phyloP scores from a whole-genome alignment of 2,113 vertebrate genomes.

The Phylloscopus whistleri region DNA sequence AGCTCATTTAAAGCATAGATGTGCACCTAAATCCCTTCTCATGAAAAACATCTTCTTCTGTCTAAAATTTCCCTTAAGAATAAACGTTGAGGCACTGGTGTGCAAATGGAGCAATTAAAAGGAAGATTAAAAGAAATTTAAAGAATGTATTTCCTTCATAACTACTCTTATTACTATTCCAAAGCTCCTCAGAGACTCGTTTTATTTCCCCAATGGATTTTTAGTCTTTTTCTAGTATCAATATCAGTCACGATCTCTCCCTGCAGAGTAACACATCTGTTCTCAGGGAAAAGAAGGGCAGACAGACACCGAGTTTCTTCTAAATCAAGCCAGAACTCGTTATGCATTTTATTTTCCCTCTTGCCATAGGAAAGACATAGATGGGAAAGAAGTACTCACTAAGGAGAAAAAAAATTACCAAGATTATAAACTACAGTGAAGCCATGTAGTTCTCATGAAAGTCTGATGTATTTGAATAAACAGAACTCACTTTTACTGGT shows the following conservation, averaged over 20 bases:
- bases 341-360: not conserved
- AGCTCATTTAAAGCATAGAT: constrained; percentile 7
- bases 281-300: not conserved
- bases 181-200: not conserved
- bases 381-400: not conserved
- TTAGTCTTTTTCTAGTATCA: constrained; percentile 22
- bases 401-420: not conserved
- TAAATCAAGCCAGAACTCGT: not conserved
- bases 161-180: not conserved
- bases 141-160: constrained; percentile 7
- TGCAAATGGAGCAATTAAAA: constrained; percentile 40
- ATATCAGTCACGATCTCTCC: not conserved
- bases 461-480: not conserved
- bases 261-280: not conserved
- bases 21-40: not conserved
- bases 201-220: not conserved
- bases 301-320: not conserved
- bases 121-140: constrained; percentile 48
- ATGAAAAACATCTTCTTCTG: not conserved
- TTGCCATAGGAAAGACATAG: not conserved
- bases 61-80: constrained; percentile 9
- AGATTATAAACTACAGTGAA: not conserved
- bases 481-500: not conserved
- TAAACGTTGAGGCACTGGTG: not conserved
- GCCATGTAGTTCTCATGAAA: not conserved